phyloP scores from a whole-genome alignment of 2,888 invertebrate genomes.

The Bruchidius siliquastri region DNA sequence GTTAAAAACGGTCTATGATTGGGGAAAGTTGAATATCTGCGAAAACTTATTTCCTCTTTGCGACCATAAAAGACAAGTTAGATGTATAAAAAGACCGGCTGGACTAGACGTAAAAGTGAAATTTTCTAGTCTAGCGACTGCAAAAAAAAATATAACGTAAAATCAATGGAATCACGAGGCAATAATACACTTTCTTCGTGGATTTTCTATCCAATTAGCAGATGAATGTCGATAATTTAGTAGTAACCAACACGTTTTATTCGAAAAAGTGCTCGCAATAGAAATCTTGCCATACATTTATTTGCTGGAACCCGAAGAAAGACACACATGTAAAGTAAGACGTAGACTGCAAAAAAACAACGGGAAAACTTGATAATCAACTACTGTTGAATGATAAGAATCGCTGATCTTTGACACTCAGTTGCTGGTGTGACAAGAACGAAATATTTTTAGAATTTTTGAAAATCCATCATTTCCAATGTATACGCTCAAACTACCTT shows the following conservation, averaged over 20 bases:
- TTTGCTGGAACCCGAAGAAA: background rate
- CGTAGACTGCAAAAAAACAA: too few relatives aligned
- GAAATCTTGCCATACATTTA: background rate
- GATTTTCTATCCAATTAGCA: background rate
- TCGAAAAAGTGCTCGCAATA: background rate
- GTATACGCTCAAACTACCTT: too few relatives aligned
- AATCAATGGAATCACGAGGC: background rate
- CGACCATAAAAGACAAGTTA: background rate
- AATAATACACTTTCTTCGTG: background rate
- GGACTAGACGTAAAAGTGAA: background rate
- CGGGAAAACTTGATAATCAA: too few relatives aligned
- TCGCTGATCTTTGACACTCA: too few relatives aligned
- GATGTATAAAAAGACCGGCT: background rate
- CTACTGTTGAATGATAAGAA: too few relatives aligned
- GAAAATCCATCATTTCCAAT: too few relatives aligned
- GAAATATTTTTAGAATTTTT: too few relatives aligned
- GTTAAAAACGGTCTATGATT: background rate
- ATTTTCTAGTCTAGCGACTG: background rate
- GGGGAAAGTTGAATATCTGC: background rate
- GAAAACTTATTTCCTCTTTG: background rate
- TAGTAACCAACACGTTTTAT: background rate
- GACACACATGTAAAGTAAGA: background rate
- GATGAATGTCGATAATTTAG: background rate
- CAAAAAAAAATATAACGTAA: background rate
- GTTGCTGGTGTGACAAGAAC: too few relatives aligned